These are phyloP conservation scores for Halocynthia aurantium DNA, from an alignment of 23 tunicate species.

Conservation along the genomic window DNA sequence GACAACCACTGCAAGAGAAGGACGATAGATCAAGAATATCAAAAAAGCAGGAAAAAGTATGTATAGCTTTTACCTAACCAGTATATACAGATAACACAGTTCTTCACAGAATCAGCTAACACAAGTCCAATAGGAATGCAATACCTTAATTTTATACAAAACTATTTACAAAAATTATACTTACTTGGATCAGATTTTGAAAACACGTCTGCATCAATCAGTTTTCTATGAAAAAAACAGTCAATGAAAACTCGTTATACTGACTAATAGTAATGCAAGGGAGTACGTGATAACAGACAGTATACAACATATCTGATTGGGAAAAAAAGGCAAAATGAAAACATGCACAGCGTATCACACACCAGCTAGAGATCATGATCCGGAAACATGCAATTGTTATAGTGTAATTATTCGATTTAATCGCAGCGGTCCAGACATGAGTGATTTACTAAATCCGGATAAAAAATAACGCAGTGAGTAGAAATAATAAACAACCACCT, in stretches of 20 bases:
- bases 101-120: too few relatives aligned
- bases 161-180: background rate
- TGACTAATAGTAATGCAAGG: background rate
- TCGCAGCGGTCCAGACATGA: too few relatives aligned
- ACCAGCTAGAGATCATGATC: too few relatives aligned
- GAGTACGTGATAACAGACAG: background rate
- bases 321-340: too few relatives aligned
- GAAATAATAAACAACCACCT: constrained; percentile 8
- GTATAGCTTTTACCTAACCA: too few relatives aligned
- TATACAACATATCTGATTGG: background rate
- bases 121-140: background rate
- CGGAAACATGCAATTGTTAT: too few relatives aligned
- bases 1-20: constrained; percentile 75
- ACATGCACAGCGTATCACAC: too few relatives aligned
- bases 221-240: constrained; percentile 41
- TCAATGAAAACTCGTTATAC: background rate
- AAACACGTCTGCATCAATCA: constrained; percentile 88
- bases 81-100: too few relatives aligned
- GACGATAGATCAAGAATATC: background rate
- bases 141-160: background rate
- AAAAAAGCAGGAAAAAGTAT: too few relatives aligned
- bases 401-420: too few relatives aligned
- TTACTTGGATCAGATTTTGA: constrained; percentile 98
- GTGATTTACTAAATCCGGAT: too few relatives aligned
- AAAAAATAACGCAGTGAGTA: too few relatives aligned